Conservation (phyloP, 2,797 vertebrate species). For the Sebastes umbrosus region DNA sequence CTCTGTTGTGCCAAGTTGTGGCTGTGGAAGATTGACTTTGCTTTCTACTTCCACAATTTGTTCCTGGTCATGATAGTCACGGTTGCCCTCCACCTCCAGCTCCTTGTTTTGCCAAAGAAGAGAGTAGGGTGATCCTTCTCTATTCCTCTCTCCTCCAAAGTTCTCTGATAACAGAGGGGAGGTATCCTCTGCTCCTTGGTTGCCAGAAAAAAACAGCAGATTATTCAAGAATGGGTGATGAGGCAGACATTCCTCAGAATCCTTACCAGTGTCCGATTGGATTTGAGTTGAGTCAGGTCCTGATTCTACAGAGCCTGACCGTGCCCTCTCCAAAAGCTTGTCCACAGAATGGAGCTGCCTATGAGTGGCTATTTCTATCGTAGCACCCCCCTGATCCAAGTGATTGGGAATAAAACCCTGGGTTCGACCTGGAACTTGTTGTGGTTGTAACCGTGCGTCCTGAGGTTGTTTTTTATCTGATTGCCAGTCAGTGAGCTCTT, state of each 20-base stretch:
- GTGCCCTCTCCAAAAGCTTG: neutral
- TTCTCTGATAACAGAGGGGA: slow-evolving; percentile 21
- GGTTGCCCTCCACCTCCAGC: neutral
- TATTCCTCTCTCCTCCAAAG: slow-evolving; percentile 6
- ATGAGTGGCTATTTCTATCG: neutral
- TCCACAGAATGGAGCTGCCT: slow-evolving; percentile 6
- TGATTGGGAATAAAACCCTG: slow-evolving; percentile 19
- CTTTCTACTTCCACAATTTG: slow-evolving; percentile 17
- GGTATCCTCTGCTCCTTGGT: slow-evolving; percentile 16
- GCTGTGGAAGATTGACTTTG: neutral
- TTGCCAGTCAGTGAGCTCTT: neutral
- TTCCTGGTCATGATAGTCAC: slow-evolving; percentile 32
- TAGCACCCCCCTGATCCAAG: neutral
- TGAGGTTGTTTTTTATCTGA: slow-evolving; percentile 1
- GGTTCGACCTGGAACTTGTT: neutral
- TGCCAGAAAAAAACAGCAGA: slow-evolving; percentile 26
- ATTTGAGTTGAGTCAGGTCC: slow-evolving; percentile 3
- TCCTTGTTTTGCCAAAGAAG: neutral
- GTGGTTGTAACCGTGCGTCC: neutral
- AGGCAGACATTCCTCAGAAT: slow-evolving; percentile 15
- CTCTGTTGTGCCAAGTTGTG: slow-evolving; percentile 17
- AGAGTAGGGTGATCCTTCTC: slow-evolving; percentile 8
- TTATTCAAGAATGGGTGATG: slow-evolving; percentile 8
- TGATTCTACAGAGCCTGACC: neutral
- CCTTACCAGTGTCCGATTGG: slow-evolving; percentile 14